Base-by-base conservation (phyloP, 2,888 invertebrate species). In the Idaea straminata region DNA sequence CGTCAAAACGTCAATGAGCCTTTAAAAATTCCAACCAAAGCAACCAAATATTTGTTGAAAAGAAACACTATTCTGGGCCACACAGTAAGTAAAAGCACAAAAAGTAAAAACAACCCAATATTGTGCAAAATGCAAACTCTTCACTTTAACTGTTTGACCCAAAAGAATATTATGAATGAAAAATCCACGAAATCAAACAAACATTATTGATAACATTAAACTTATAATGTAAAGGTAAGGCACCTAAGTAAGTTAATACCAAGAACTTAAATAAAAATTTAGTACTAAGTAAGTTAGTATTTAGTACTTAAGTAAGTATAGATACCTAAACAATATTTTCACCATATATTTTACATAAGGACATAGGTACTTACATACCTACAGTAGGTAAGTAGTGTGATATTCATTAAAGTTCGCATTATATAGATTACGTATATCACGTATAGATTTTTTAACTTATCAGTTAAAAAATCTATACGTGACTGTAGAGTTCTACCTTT, bases 1-100 rank as follows among this genome's bases (percentile, higher is more conserved):
- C 81, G 85, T 87, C 86, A 82, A 85, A 88, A 83, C 82, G 83
- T 88, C 91, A 89, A 85, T 88, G 85, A 87, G 83, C 81, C 86
- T 88, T 89, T 85, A 81, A 86, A 91, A 47, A 89, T 80, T 73
- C 77, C 84, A 85, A 84, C 85, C 87, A 89, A 91, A 92, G 77
- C 84, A 85, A 84, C 85, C 87, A 89, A 91, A 92, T 90, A 89
- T 91, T 89, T 87, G 84, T 81, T 77, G 74, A 78, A 76, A 72
- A 80, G 84, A 84, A 84, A 88, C 90, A 89, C 89, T 47, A 47
- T 47, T 86, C 86, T 85, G 87, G 75, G 83, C 92, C 92, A 91
- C 92, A 92, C 92, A 92, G 84, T 88, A 82, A 75, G 91, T 74
- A 76, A 62, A 67, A 65, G 70, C 69, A 72, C n/a, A n/a, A n/a